Conservation (phyloP, 2,888 invertebrate species). For the Tachina fera region DNA sequence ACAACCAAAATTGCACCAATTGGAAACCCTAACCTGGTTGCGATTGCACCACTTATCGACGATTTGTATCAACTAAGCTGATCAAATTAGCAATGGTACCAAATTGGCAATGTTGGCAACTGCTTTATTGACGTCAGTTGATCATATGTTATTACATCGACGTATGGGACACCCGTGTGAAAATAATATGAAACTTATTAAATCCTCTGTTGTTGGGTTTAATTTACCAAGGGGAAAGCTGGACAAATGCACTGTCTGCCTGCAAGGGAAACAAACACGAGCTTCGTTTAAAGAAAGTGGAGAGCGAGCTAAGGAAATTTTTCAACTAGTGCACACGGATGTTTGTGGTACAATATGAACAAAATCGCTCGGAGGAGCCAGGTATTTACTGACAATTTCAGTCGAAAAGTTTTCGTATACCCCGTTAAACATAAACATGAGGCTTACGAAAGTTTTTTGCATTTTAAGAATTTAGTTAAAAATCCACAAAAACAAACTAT, state of each 20-base stretch:
- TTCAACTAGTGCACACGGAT: conserved; percentile 57
- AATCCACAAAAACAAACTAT: no score
- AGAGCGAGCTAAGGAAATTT: conserved; percentile 36
- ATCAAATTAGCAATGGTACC: neutral
- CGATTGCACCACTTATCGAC: no score
- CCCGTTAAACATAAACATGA: neutral
- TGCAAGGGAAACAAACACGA: conserved; percentile 54
- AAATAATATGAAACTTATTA: conserved; percentile 27
- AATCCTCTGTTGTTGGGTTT: conserved; percentile 25
- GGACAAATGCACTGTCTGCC: conserved; percentile 11
- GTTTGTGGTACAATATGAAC: conserved; percentile 51
- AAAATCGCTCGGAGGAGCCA: conserved; percentile 36
- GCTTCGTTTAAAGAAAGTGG: conserved; percentile 48
- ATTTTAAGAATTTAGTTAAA: no score
- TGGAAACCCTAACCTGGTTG: conserved; percentile 9
- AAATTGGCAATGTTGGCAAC: conserved; percentile 13
- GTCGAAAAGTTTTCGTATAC: conserved; percentile 56
- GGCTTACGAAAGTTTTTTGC: neutral
- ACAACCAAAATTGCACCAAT: conserved; percentile 54
- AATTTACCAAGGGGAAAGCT: conserved; percentile 23
- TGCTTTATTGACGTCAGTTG: conserved; percentile 36
- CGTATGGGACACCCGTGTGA: conserved; percentile 22
- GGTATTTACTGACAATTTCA: conserved; percentile 18
- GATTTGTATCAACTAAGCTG: conserved; percentile 14
- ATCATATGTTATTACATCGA: conserved; percentile 27